Evolutionary conservation across 92 coral and sea anemone species (phyloP), one percentile per base, ranked within the genome.

Genomic region (Desmophyllum pertusum): DNA sequence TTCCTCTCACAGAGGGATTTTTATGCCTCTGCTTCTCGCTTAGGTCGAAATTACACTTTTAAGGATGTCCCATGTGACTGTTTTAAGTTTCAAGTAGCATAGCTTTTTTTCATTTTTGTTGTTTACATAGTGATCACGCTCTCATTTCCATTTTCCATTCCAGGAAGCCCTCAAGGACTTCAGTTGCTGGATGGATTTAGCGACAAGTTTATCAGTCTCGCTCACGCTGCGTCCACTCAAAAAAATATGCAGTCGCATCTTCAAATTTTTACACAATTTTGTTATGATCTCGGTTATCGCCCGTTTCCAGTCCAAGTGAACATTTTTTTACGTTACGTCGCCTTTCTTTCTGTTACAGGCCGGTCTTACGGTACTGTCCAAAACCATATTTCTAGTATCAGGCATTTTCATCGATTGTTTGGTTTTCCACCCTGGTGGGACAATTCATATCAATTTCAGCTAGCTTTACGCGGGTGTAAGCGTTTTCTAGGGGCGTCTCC

Each of bases 371-470:
- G 88, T 55, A 84, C 76, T 7, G 70, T 84, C 59, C 75, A 57
- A 45, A 84, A 84, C 15, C 87, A 75, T 75, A 23, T 75, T 2
- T 13, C 81, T 15, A 84, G 66, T 11, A 38, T 84, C 18, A 84
- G 63, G 64, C 79, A 83, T 74, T 59, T 45, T 35, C 77, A 85
- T 43, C 71, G 71, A 45, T 66, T 67, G 10, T 51, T 59, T 18
- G 84, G 84, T 77, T 85, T 85, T 37, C 35, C 71, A 3, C 37
- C 61, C 29, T 36, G 51, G 31, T 85, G 88, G 88, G 83, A 76
- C 14, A 31, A 41, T 40, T 70, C 39, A 19, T 84, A 84, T 67
- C 35, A 8, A 39, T 84, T 59, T n/a, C 36, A 41, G 50, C 55
- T 85, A 5, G 35, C n/a, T 31, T 69, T 77, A 39, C 51, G 21